These are phyloP conservation scores for Chionis minor DNA, from an alignment of 2,113 vertebrate genomes.

Conservation along the genomic window DNA sequence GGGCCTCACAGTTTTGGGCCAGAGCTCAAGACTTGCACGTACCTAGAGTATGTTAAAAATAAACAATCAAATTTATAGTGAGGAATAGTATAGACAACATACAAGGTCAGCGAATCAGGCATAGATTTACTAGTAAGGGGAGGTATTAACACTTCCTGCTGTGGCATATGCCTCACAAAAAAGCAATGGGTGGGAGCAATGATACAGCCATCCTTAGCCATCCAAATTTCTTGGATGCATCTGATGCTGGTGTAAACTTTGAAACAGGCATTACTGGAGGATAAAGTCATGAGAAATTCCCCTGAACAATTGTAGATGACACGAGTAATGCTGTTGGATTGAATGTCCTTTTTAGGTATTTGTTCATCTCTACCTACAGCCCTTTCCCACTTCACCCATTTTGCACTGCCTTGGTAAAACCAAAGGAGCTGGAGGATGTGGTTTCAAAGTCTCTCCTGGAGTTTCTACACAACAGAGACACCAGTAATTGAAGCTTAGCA, in stretches of 20 bases:
- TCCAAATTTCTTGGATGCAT: neutral
- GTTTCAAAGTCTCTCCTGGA: neutral
- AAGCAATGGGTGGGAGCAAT: neutral
- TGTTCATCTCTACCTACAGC: neutral
- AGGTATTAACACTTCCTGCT: neutral
- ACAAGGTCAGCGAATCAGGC: neutral
- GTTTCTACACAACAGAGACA: neutral
- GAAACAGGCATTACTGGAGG: neutral
- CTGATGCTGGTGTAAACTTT: neutral
- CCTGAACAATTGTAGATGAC: neutral
- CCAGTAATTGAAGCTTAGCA: neutral
- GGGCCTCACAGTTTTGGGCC: neutral
- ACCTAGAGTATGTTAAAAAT: neutral
- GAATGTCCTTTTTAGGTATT: neutral
- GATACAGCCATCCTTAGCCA: too few relatives aligned
- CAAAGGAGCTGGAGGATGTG: neutral
- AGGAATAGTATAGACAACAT: neutral
- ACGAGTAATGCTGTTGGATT: neutral
- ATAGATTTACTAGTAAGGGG: neutral
- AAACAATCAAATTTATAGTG: neutral
- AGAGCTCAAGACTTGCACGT: neutral
- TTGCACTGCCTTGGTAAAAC: neutral
- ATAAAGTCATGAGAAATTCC: neutral
- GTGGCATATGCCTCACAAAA: neutral
- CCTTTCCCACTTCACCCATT: neutral